A percentile compares a stretch with the other conserved stretches of the same genome.
Evolutionary conservation across 2,113 vertebrate species (phyloP).

Genomic region (Tonatia bakeri): DNA sequence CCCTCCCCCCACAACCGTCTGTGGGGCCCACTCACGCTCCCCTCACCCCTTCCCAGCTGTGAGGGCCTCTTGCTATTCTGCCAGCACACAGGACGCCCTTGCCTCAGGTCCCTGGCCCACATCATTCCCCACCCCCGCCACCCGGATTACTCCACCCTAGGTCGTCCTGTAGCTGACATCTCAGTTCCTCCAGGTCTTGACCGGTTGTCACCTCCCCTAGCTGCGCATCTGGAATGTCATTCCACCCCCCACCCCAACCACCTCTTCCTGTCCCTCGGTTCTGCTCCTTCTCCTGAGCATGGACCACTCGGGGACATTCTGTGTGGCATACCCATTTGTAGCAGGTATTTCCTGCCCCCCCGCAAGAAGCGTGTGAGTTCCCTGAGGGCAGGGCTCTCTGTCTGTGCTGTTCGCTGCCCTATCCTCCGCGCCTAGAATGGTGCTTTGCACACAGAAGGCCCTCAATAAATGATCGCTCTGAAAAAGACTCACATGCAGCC

Average conservation of each 20-base stretch:
- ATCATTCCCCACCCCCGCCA: no score
- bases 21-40: accelerated
- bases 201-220: neutral
- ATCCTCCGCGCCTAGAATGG: neutral
- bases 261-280: neutral
- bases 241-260: neutral
- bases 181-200: neutral
- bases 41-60: neutral
- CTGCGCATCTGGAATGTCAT: neutral
- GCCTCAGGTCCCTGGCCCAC: neutral
- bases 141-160: no score
- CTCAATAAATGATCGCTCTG: neutral
- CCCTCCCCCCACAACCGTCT: no score
- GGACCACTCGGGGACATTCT: no score
- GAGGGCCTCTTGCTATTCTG: neutral
- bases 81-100: neutral
- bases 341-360: neutral
- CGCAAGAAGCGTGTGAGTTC: accelerated
- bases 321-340: accelerated
- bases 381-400: accelerated
- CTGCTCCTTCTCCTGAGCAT: neutral
- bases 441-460: neutral
- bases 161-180: no score
- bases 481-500: neutral
- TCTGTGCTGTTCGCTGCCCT: neutral